phyloP scores from a whole-genome alignment of 2,797 vertebrate species.

The Callimico goeldii region DNA sequence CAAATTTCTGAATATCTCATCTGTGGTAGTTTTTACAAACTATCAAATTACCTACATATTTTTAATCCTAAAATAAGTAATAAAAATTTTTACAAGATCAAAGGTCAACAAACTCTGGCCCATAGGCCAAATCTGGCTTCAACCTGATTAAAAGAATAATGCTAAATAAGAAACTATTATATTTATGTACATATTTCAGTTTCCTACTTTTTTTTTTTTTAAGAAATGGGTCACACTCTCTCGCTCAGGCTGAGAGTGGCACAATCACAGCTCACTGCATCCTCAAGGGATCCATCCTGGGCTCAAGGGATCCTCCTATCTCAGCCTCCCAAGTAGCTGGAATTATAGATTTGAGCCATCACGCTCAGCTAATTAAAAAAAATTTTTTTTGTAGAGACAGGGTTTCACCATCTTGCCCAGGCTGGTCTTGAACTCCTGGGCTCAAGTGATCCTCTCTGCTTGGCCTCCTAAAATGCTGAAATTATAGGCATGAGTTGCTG shows the following conservation, averaged over 20 bases:
- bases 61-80: constrained; percentile 34
- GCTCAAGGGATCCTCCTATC: not conserved
- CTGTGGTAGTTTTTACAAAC: not conserved
- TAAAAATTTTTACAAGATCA: not conserved
- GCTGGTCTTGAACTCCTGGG: not conserved
- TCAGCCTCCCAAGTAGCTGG: not conserved
- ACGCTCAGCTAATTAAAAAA: not conserved
- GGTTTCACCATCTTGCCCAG: not conserved
- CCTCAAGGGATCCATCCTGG: not conserved
- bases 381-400: not conserved
- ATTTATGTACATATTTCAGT: not conserved
- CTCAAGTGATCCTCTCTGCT: not conserved
- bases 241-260: not conserved
- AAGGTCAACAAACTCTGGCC: not conserved
- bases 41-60: constrained; percentile 9
- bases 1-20: not conserved
- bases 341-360: not conserved
- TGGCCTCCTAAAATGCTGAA: not conserved
- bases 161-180: constrained; percentile 10
- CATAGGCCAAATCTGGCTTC: not conserved
- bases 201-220: not conserved
- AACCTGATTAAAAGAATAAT: not conserved
- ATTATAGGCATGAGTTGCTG: not conserved
- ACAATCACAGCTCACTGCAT: not conserved
- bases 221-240: not conserved